phyloP scores from a whole-genome alignment of 2,797 vertebrate genomes.

The Enteromius paludinosus region DNA sequence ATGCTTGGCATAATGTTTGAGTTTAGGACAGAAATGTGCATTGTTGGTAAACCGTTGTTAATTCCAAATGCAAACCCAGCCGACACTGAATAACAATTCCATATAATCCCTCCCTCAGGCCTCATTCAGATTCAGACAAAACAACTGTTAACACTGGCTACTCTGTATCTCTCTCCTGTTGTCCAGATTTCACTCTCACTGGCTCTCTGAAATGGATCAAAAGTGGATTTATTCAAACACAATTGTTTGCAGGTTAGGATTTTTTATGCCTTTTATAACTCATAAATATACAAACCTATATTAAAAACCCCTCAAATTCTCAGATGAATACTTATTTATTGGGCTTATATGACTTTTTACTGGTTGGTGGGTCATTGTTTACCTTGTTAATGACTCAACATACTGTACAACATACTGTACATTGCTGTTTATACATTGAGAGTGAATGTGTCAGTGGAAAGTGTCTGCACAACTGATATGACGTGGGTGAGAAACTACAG shows the following conservation, averaged over 20 bases:
- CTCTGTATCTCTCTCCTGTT: conserved; percentile 18
- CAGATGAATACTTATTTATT: neutral
- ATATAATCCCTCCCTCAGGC: conserved; percentile 58
- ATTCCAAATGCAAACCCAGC: conserved; percentile 41
- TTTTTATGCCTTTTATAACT: neutral
- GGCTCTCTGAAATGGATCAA: neutral
- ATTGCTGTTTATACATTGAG: neutral
- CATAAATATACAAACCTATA: neutral
- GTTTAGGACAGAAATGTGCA: conserved; percentile 40
- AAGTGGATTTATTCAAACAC: neutral
- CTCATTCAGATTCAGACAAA: conserved; percentile 55
- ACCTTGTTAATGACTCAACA: neutral
- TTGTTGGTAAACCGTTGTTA: conserved; percentile 36
- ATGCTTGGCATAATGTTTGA: conserved; percentile 20
- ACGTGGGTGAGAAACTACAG: neutral
- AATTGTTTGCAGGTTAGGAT: conserved; percentile 4
- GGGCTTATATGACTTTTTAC: neutral
- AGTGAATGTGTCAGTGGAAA: neutral
- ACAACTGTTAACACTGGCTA: conserved; percentile 46
- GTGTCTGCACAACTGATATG: neutral
- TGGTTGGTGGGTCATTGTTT: neutral
- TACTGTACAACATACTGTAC: neutral
- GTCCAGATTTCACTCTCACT: neutral
- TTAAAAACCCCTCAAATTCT: neutral
- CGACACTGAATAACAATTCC: conserved; percentile 46